Conservation (phyloP, 2,113 vertebrate species). For the Boleophthalmus pectinirostris region DNA sequence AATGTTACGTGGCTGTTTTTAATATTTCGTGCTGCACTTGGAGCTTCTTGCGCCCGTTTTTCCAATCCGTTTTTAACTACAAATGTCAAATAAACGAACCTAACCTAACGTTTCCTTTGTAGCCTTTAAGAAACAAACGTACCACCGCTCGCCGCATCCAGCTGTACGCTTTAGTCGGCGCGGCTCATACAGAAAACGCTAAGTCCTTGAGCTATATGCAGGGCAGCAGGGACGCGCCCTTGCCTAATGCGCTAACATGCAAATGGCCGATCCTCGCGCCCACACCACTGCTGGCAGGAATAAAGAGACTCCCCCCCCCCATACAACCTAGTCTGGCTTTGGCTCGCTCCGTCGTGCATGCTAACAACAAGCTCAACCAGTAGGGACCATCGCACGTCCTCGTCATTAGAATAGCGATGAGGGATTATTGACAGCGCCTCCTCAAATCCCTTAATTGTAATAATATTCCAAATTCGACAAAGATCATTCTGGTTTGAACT, state of each 20-base stretch:
- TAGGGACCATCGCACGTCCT: constrained; percentile 42
- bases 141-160: too few relatives aligned
- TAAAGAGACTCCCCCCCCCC: constrained; percentile 47
- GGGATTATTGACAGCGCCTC: constrained; percentile 74
- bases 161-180: constrained; percentile 24
- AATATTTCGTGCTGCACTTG: too few relatives aligned
- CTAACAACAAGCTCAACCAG: constrained; percentile 70
- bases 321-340: constrained; percentile 46
- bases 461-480: constrained; percentile 61
- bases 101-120: neutral
- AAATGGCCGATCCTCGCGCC: constrained; percentile 58
- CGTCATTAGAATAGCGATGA: constrained; percentile 64
- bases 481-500: constrained; percentile 52
- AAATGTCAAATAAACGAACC: too few relatives aligned
- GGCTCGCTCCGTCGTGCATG: constrained; percentile 58
- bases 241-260: constrained; percentile 60
- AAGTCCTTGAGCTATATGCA: constrained; percentile 61
- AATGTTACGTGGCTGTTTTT: too few relatives aligned
- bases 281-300: constrained; percentile 56
- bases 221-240: constrained; percentile 54
- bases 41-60: too few relatives aligned
- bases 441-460: constrained; percentile 77
- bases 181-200: constrained; percentile 30
- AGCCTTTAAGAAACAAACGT: neutral
- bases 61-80: too few relatives aligned